phyloP scores from a whole-genome alignment of 2,888 invertebrate species.

The Zhuqinia jingwanae region DNA sequence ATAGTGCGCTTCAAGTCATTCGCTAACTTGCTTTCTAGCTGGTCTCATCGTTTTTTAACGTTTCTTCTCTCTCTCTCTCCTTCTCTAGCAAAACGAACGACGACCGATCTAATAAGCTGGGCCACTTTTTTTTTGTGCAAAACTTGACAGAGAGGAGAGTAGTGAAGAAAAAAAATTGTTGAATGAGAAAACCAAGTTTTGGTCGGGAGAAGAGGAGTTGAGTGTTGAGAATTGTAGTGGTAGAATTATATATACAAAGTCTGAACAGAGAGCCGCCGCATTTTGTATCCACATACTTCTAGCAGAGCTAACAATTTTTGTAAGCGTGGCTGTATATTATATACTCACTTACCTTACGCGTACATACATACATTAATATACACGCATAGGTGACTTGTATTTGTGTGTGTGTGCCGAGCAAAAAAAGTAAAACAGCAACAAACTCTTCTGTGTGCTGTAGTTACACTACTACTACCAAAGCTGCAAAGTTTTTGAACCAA shows the following conservation, averaged over 20 bases:
- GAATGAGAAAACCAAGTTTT: slow-evolving; percentile 55
- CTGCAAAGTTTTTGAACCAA: slow-evolving; percentile 27
- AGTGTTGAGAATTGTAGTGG: neutral
- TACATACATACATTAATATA: too few species aligned
- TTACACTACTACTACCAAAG: neutral
- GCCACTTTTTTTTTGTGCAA: slow-evolving; percentile 58
- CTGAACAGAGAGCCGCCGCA: neutral
- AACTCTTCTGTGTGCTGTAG: neutral
- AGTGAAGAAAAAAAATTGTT: slow-evolving; percentile 46
- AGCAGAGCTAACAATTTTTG: neutral
- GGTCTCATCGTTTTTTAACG: slow-evolving; percentile 45
- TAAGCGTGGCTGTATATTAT: slow-evolving; percentile 7
- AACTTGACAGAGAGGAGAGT: slow-evolving; percentile 26
- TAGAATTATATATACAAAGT: too few species aligned
- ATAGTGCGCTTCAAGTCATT: slow-evolving; percentile 45
- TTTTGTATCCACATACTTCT: neutral
- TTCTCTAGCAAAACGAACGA: neutral
- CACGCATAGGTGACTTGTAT: too few species aligned
- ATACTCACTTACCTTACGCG: neutral
- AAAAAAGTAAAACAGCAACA: slow-evolving; percentile 26
- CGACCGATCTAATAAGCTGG: slow-evolving; percentile 8
- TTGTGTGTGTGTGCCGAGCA: neutral
- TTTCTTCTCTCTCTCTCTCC: slow-evolving; percentile 31
- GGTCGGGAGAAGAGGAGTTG: neutral
- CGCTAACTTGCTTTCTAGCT: slow-evolving; percentile 55